Evolutionary conservation across 2,113 vertebrate species (phyloP).

Genomic region (Parus major): DNA sequence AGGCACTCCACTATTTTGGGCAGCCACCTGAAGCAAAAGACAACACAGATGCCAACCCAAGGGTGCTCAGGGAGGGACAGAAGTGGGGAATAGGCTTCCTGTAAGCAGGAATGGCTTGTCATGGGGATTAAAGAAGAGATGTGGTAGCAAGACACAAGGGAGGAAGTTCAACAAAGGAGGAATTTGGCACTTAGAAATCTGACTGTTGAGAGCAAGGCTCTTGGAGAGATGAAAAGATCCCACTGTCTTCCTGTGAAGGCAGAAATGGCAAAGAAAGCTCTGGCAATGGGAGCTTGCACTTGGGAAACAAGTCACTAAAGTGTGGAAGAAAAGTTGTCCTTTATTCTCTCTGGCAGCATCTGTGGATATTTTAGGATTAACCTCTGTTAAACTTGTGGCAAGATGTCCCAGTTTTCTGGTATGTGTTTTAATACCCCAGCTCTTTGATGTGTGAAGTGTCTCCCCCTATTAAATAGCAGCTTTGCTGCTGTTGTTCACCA

Average conservation of each 20-base stretch:
- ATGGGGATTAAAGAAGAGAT: background rate
- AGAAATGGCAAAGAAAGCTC: background rate
- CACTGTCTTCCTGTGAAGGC: background rate
- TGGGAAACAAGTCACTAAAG: background rate
- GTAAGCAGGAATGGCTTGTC: background rate
- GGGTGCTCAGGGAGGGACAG: background rate
- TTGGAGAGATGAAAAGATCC: background rate
- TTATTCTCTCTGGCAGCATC: background rate
- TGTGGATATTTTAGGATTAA: slow-evolving; percentile 14
- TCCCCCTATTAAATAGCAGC: background rate
- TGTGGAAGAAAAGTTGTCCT: background rate
- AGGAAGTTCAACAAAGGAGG: background rate
- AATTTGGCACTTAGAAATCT: background rate
- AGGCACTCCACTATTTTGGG: background rate
- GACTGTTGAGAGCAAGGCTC: background rate
- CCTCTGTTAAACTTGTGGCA: background rate
- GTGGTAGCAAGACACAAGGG: background rate
- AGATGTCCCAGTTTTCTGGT: slow-evolving; percentile 10
- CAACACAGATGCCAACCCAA: background rate
- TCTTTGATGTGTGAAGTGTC: background rate
- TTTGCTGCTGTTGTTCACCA: background rate
- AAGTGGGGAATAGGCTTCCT: background rate
- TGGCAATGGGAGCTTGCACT: accelerated
- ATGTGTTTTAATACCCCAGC: background rate
- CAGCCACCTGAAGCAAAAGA: background rate